A percentile compares a stretch with the other conserved stretches of the same genome.
Conservation (phyloP, 2,113 vertebrate species). For the Rhombomys opimus region DNA sequence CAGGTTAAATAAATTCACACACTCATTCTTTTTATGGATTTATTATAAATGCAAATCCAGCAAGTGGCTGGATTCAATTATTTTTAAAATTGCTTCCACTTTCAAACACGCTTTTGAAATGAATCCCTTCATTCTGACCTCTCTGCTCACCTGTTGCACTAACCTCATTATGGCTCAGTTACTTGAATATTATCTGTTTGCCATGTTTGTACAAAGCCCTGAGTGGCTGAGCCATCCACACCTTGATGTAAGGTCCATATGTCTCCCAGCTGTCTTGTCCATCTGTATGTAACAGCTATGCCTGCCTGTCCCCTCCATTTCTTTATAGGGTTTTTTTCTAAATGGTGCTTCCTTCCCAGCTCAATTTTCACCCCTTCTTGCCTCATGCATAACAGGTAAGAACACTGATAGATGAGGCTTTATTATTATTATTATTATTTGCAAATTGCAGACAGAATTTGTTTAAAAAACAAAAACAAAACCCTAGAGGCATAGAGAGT, state of each 20-base stretch:
- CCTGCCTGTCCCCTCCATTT: not conserved
- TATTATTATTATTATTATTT: conserved; percentile 4
- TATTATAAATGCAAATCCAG: conserved; percentile 13
- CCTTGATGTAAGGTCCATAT: not conserved
- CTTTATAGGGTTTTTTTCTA: not conserved
- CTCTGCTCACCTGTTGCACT: not conserved
- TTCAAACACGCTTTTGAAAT: conserved; percentile 45
- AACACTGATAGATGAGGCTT: conserved; percentile 5
- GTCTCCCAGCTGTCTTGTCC: not conserved
- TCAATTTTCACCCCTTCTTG: conserved; percentile 16
- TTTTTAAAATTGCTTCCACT: not conserved
- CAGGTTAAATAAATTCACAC: not conserved
- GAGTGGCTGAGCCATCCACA: not conserved
- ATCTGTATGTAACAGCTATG: not conserved
- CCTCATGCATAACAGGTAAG: not conserved
- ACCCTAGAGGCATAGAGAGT: not conserved
- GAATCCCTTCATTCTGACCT: not conserved
- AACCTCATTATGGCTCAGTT: not conserved
- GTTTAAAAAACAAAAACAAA: conserved; percentile 24
- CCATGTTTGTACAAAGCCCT: not conserved
- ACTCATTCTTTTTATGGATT: conserved; percentile 45
- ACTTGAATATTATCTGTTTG: not conserved
- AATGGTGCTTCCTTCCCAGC: not conserved
- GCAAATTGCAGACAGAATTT: conserved; percentile 52
- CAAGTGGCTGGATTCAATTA: conserved; percentile 11